Evolutionary conservation across 2,888 invertebrate genomes (phyloP).

Genomic region (Coecobrya sp.): DNA sequence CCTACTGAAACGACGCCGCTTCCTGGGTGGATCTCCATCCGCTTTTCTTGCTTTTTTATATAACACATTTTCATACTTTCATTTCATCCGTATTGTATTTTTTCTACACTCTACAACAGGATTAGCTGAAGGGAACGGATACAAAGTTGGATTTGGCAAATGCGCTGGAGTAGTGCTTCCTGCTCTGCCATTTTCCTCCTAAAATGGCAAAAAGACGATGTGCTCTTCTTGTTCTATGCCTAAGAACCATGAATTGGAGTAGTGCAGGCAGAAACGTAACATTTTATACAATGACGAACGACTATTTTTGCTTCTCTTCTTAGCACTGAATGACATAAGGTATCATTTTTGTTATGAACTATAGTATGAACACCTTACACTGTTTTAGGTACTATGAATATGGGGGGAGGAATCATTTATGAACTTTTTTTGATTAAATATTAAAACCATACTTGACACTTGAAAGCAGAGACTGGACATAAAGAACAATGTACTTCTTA

Average conservation of each 20-base stretch:
- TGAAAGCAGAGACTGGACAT: too few species aligned
- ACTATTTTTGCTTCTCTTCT: too few species aligned
- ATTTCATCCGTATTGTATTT: neutral
- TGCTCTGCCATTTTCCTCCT: slow-evolving; percentile 88
- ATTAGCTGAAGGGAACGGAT: slow-evolving; percentile 93
- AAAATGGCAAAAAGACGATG: slow-evolving; percentile 12
- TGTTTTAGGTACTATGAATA: too few species aligned
- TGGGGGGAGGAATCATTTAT: too few species aligned
- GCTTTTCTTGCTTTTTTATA: neutral
- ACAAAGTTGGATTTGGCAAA: slow-evolving; percentile 96
- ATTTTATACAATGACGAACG: too few species aligned
- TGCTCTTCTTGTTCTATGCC: neutral
- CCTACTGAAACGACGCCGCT: neutral
- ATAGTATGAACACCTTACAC: too few species aligned
- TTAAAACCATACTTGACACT: too few species aligned
- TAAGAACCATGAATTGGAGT: neutral
- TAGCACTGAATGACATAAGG: too few species aligned
- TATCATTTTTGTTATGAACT: too few species aligned
- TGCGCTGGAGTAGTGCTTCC: slow-evolving; percentile 96
- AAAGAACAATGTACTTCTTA: too few species aligned
- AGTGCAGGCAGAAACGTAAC: too few species aligned
- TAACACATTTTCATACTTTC: neutral
- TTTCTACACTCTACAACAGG: slow-evolving; percentile 90
- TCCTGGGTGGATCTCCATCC: neutral
- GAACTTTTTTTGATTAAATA: too few species aligned